Evolutionary conservation across 2,888 invertebrate species (phyloP), one percentile per base, ranked within the genome.

Genomic region (Arrhopalites spinosus): DNA sequence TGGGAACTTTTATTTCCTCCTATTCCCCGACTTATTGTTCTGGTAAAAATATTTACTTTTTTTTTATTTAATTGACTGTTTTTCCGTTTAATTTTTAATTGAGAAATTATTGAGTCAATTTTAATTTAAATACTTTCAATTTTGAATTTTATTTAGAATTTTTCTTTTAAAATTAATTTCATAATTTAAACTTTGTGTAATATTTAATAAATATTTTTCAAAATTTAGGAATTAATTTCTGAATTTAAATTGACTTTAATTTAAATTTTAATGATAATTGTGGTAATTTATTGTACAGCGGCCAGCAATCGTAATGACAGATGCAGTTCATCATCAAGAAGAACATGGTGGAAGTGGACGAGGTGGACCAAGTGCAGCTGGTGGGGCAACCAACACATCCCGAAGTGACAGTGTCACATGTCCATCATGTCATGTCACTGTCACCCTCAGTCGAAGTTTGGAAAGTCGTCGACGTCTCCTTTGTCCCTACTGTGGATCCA

Each of bases 401-500:
- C 61, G 82, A 50, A 82, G 81, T 76, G 83, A 83, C 73, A 81
- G 80, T 61, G 83, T 83, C 20, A 83, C 83, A 11, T 84, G 84
- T 76, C 81, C 84, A 5, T 81, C 83, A 3, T 84, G 84, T 74
- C 83, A 82, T 71, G 84, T 84, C 36, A 84, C 84, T 0, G 84
- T 84, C 29, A 84, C 84, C 8, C 81, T 84, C 53, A 83, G 83
- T 74, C 83, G 83, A 67, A 83, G 81, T 23, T 76, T 83, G 23
- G 83, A 83, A 64, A 80, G 81, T 3, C 77, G 83, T 20, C 78
- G 83, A 36, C 74, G 83, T 67, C 78, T 83, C 23, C 83, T 84
- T 2, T 85, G 85, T 73, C 85, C 85, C 23, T 85, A 85, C 78
- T 85, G 85, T 63, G 84, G 85, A n/a, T 77, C 81, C 23, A 83